These are phyloP conservation scores for Mesoclemmys tuberculata DNA, from an alignment of 2,113 vertebrate species.

Conservation along the genomic window DNA sequence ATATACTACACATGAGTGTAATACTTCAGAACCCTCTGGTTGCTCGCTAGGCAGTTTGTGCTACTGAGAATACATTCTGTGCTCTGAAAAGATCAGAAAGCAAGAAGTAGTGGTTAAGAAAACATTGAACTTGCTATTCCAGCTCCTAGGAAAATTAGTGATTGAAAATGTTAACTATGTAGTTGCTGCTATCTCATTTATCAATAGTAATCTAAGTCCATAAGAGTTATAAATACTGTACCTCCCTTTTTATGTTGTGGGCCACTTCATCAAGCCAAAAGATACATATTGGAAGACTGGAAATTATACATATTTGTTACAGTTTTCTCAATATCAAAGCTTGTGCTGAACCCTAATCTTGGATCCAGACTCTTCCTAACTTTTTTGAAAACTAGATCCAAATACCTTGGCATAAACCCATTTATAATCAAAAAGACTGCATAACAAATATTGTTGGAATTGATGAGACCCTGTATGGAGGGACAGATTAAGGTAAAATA, in stretches of 20 bases:
- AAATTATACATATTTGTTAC: background rate
- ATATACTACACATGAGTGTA: conserved; percentile 24
- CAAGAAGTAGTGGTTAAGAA: too few relatives aligned
- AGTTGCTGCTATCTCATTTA: conserved; percentile 48
- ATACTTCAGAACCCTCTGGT: conserved; percentile 48
- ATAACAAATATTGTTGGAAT: background rate
- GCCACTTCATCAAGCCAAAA: conserved; percentile 5
- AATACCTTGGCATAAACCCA: conserved; percentile 2
- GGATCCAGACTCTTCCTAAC: background rate
- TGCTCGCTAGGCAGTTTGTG: conserved; percentile 44
- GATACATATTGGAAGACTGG: background rate
- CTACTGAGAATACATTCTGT: conserved; percentile 9
- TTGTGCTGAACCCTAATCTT: background rate
- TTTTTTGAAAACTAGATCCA: background rate
- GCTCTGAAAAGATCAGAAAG: conserved; percentile 32
- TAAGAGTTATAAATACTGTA: background rate
- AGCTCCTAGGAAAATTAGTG: conserved; percentile 40
- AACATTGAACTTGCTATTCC: conserved; percentile 8
- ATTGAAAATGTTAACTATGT: conserved; percentile 41
- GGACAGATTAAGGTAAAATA: background rate
- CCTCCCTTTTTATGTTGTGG: background rate
- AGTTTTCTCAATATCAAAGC: background rate
- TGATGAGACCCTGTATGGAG: background rate
- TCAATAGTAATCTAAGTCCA: conserved; percentile 21
- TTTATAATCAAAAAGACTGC: background rate